Conservation (phyloP, 2,113 vertebrate genomes). For the Laticauda colubrina region DNA sequence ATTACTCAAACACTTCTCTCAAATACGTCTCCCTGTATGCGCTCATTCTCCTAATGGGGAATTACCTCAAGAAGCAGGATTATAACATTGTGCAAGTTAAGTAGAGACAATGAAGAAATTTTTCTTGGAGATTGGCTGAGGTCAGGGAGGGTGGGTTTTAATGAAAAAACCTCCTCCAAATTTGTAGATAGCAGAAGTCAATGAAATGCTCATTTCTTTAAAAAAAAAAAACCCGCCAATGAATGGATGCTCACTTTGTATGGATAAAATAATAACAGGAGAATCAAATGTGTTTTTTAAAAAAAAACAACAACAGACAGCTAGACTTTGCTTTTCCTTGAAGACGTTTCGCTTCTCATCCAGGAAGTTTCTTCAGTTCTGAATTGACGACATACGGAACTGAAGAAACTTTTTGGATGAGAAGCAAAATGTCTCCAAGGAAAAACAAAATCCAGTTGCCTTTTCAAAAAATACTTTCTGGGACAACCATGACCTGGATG, state of each 20-base stretch:
- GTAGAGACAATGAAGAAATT: no score
- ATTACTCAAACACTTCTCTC: no score
- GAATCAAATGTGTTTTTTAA: not conserved
- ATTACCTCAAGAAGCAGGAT: no score
- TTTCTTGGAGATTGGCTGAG: no score
- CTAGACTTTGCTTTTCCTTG: not conserved
- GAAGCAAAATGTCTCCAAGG: not conserved
- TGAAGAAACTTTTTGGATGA: not conserved
- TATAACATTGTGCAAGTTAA: no score
- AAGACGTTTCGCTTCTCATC: not conserved
- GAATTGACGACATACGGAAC: not conserved
- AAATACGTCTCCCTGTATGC: no score
- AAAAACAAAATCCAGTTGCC: not conserved
- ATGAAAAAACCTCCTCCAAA: no score
- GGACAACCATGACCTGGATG: not conserved
- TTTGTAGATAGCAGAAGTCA: no score
- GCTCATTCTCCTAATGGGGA: no score
- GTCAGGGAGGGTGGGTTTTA: no score
- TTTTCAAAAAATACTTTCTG: not conserved
- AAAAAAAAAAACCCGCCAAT: not conserved
- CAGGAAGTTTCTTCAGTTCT: not conserved
- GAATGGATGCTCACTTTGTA: not conserved
- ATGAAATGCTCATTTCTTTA: no score
- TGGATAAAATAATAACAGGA: not conserved
- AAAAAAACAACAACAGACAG: not conserved